Conservation (phyloP, 2,797 vertebrate genomes). For the Schizothorax lantsangensis region DNA sequence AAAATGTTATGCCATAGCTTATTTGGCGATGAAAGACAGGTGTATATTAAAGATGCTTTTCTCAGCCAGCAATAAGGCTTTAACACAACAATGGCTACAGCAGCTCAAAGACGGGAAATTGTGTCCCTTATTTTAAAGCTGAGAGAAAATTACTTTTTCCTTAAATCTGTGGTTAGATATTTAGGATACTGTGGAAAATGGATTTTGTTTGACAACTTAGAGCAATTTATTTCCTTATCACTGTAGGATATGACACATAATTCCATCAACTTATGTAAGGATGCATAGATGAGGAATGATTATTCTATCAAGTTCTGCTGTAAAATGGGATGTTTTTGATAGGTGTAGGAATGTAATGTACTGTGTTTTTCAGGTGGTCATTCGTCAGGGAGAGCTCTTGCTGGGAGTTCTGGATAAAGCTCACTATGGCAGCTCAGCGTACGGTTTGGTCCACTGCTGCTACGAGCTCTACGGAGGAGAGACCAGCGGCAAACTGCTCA, state of each 20-base stretch:
- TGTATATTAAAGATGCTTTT: background rate
- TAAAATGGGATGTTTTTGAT: background rate
- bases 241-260: background rate
- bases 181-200: background rate
- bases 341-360: background rate
- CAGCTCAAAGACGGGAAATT: background rate
- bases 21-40: no score
- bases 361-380: slow-evolving; percentile 82
- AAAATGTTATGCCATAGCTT: no score
- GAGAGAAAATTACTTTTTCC: background rate
- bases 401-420: slow-evolving; percentile 96
- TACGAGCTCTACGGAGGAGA: slow-evolving; percentile 93
- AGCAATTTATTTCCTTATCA: background rate
- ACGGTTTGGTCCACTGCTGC: slow-evolving; percentile 95
- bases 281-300: background rate
- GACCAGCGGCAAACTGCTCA: slow-evolving; percentile 92
- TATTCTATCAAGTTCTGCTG: background rate
- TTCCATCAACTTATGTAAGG: background rate
- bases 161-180: background rate
- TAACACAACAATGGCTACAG: background rate
- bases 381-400: slow-evolving; percentile 89
- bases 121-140: background rate
- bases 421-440: slow-evolving; percentile 95
- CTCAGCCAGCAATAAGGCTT: background rate
- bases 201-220: background rate